Evolutionary conservation across 2,797 vertebrate genomes (phyloP).

Genomic region (Gymnothorax reevesii): DNA sequence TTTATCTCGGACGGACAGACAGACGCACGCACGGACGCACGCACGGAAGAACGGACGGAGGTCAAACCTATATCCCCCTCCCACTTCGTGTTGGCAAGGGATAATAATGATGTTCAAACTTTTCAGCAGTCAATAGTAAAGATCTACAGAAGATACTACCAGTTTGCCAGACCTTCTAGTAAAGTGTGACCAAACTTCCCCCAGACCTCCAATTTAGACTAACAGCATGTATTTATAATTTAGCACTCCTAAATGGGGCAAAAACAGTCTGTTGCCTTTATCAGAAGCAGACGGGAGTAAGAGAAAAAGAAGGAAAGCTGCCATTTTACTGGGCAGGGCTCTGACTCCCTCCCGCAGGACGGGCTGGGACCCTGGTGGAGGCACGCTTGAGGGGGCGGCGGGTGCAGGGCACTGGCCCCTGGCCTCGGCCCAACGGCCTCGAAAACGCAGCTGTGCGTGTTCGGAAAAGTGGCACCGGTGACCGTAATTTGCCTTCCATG

Average conservation of each 20-base stretch:
- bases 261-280: neutral
- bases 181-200: neutral
- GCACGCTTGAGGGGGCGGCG: neutral
- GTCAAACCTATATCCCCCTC: no score
- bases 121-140: no score
- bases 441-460: conserved; percentile 57
- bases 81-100: no score
- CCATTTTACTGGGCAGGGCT: conserved; percentile 34
- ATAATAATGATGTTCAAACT: no score
- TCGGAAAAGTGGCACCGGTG: conserved; percentile 59
- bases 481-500: conserved; percentile 55
- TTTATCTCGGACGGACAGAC: no score
- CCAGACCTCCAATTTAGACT: neutral
- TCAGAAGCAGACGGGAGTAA: conserved; percentile 18
- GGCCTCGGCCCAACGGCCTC: conserved; percentile 53
- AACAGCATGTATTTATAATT: no score
- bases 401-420: conserved; percentile 38
- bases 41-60: no score
- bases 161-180: no score
- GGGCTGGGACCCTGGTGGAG: conserved; percentile 39
- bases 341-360: conserved; percentile 31
- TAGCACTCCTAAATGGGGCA: no score
- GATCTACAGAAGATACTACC: no score
- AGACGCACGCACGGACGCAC: no score
- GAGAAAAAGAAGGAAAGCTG: conserved; percentile 27